Percentiles rank a stretch among this genome's conserved stretches.
Conservation (phyloP, 2,797 vertebrate species). For the Hydrophis major region DNA sequence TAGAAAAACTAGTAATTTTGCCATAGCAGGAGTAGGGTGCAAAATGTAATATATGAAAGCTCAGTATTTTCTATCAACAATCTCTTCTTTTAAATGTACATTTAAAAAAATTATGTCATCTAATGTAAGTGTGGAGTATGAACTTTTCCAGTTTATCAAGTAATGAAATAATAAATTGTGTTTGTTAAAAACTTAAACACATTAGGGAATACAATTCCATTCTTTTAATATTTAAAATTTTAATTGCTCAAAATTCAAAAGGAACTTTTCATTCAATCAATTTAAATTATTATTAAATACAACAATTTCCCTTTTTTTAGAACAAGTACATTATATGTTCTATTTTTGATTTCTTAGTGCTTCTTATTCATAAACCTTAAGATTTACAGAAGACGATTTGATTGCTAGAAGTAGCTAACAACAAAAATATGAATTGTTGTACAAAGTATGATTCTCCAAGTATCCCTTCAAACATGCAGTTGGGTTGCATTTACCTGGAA, state of each 20-base stretch:
- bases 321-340: background rate
- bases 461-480: background rate
- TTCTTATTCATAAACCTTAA: background rate
- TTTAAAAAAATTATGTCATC: background rate
- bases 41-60: background rate
- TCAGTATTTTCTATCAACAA: background rate
- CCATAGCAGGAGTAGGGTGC: background rate
- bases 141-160: background rate
- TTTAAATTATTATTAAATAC: background rate
- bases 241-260: background rate
- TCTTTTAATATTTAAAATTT: background rate
- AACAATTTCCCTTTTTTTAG: background rate
- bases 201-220: background rate
- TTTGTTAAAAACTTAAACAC: background rate
- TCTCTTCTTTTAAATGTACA: background rate
- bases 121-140: background rate
- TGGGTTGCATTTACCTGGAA: constrained; percentile 82
- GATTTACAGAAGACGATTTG: background rate
- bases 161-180: background rate
- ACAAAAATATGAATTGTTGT: background rate
- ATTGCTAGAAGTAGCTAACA: background rate
- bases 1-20: background rate
- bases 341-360: background rate
- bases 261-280: background rate
- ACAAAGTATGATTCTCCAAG: background rate